phyloP scores from a whole-genome alignment of 2,888 invertebrate species.

The Oligia fasciuncula region DNA sequence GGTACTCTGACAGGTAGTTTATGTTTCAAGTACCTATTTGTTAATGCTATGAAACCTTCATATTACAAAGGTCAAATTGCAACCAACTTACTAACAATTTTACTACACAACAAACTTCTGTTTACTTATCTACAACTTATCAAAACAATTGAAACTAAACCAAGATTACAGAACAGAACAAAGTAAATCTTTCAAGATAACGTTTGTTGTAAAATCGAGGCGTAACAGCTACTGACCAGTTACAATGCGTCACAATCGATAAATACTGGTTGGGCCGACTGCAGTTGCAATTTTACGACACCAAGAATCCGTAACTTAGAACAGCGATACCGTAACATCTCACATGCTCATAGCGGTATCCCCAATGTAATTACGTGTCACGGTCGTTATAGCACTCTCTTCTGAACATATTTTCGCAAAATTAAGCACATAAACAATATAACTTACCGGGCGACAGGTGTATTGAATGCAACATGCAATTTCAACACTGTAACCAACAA shows the following conservation, averaged over 20 bases:
- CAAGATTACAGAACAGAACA: constrained; percentile 42
- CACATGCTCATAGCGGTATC: constrained; percentile 62
- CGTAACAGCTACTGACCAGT: constrained; percentile 54
- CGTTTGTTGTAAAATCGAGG: constrained; percentile 43
- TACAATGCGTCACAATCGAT: constrained; percentile 78
- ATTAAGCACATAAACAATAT: constrained; percentile 62
- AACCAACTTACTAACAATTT: not conserved
- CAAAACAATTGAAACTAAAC: constrained; percentile 47
- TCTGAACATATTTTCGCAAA: constrained; percentile 50
- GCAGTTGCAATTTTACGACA: constrained; percentile 77
- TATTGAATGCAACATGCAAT: constrained; percentile 70
- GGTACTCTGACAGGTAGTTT: too few species aligned
- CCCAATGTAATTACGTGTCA: constrained; percentile 47
- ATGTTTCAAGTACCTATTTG: not conserved
- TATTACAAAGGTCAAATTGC: constrained; percentile 3
- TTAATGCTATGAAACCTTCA: not conserved
- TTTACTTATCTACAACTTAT: constrained; percentile 35
- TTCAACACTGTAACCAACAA: constrained; percentile 59
- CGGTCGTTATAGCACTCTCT: constrained; percentile 29
- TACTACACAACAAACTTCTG: constrained; percentile 8
- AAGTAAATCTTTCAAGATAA: constrained; percentile 47
- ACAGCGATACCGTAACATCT: constrained; percentile 56
- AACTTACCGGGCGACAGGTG: constrained; percentile 87
- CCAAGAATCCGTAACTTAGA: constrained; percentile 49
- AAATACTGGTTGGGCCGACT: constrained; percentile 70